Conservation (phyloP, 2,797 vertebrate species). For the Ibycter americanus region DNA sequence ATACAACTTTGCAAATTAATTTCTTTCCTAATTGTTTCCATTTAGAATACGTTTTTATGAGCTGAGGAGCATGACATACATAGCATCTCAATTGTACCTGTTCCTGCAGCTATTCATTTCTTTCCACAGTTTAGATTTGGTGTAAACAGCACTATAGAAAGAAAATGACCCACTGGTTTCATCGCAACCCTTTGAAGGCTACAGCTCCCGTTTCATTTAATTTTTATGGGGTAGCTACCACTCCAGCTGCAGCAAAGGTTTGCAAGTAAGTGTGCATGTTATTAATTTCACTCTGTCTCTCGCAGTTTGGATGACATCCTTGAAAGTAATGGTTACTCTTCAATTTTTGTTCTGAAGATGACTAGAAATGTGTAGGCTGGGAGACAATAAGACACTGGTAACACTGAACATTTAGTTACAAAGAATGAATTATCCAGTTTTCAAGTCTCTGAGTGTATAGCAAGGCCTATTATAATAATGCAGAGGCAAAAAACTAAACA, state of each 20-base stretch:
- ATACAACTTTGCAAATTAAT: background rate
- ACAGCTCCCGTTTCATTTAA: constrained; percentile 94
- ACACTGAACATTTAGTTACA: background rate
- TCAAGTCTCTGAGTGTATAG: background rate
- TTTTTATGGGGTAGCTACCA: constrained; percentile 91
- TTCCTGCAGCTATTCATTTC: background rate
- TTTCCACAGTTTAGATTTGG: background rate
- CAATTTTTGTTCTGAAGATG: background rate
- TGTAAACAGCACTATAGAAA: background rate
- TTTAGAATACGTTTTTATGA: background rate
- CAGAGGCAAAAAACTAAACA: background rate
- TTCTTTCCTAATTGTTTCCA: background rate
- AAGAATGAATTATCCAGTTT: background rate
- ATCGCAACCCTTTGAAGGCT: constrained; percentile 96
- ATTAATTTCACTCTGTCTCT: background rate
- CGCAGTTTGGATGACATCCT: background rate
- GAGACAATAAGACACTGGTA: background rate
- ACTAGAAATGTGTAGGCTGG: background rate
- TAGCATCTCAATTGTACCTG: background rate
- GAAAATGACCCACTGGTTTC: constrained; percentile 98
- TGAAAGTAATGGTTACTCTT: background rate
- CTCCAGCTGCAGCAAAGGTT: constrained; percentile 89
- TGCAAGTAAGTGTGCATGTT: constrained; percentile 88
- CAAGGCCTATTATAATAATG: background rate
- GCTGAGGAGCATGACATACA: background rate